Evolutionary conservation across 2,797 vertebrate genomes (phyloP).

Genomic region (Gorsachius magnificus): DNA sequence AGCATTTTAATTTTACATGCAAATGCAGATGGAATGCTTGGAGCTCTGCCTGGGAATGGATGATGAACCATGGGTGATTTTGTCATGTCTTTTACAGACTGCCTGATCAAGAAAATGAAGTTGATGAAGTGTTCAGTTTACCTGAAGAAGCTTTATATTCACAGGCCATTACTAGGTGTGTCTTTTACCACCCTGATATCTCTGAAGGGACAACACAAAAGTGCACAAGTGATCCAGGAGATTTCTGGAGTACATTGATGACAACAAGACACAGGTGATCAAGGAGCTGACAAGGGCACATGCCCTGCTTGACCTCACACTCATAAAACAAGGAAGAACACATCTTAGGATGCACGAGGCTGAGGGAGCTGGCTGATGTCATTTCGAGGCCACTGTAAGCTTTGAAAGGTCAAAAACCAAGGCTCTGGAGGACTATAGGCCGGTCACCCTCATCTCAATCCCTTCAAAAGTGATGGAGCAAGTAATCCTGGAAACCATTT

Average conservation of each 20-base stretch:
- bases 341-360: background rate
- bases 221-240: background rate
- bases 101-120: background rate
- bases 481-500: background rate
- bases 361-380: background rate
- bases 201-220: background rate
- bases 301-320: background rate
- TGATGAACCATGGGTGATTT: background rate
- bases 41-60: background rate
- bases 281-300: background rate
- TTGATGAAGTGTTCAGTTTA: background rate
- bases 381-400: background rate
- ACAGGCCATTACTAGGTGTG: rapidly evolving
- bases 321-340: background rate
- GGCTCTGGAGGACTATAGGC: background rate
- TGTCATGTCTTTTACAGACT: background rate
- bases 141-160: background rate
- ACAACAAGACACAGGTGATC: background rate
- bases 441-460: background rate
- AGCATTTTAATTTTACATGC: background rate
- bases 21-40: background rate
- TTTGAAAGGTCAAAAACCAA: background rate
- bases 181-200: background rate
- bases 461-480: background rate
- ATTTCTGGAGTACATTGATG: background rate